These are phyloP conservation scores for Ctenopoma multispine DNA, from an alignment of 2,797 vertebrate genomes.

Conservation along the genomic window DNA sequence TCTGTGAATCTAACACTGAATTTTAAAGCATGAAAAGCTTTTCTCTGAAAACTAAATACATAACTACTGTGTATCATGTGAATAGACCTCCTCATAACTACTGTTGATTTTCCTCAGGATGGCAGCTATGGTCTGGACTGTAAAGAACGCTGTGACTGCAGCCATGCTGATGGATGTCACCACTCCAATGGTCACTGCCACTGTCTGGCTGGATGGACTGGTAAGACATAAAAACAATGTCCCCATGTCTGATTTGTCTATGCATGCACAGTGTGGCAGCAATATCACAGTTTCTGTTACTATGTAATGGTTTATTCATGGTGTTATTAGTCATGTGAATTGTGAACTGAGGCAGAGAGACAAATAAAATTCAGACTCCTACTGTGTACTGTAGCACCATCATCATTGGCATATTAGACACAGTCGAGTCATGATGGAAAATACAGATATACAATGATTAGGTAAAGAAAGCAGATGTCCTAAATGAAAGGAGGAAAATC, in stretches of 20 bases:
- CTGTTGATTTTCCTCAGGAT: conserved; percentile 80
- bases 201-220: conserved; percentile 96
- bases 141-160: conserved; percentile 94
- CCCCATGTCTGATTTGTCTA: too few relatives aligned
- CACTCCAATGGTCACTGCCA: conserved; percentile 91
- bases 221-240: conserved; percentile 72
- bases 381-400: too few relatives aligned
- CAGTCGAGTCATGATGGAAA: too few relatives aligned
- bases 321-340: too few relatives aligned
- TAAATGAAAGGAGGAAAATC: too few relatives aligned
- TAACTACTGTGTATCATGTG: neutral
- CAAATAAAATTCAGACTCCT: too few relatives aligned
- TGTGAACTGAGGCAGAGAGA: too few relatives aligned
- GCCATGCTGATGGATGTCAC: conserved; percentile 95
- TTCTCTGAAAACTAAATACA: neutral
- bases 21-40: neutral
- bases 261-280: too few relatives aligned
- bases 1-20: neutral
- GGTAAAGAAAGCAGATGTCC: too few relatives aligned
- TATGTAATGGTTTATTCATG: too few relatives aligned
- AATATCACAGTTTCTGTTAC: neutral
- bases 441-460: too few relatives aligned
- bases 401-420: too few relatives aligned
- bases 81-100: neutral
- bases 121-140: conserved; percentile 94